A percentile compares a stretch with the other conserved stretches of the same genome.
phyloP scores from a whole-genome alignment of 2,888 invertebrate species.

The Macropis europaea region DNA sequence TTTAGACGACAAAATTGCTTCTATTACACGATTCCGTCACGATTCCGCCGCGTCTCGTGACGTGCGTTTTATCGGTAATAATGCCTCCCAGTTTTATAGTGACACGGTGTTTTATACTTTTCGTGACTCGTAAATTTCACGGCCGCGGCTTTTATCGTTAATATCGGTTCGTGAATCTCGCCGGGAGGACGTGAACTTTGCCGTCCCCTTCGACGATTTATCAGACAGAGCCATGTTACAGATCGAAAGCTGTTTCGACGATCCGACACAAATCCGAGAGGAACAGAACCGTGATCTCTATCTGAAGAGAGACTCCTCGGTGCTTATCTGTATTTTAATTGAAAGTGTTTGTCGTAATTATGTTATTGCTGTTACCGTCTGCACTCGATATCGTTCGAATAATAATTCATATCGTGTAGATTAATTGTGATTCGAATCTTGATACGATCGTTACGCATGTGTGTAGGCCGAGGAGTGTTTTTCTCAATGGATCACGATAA shows the following conservation, averaged over 20 bases:
- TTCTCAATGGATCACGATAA: too few relatives aligned
- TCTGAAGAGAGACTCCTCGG: too few relatives aligned
- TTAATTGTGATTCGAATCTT: too few relatives aligned
- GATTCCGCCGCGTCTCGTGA: conserved; percentile 24
- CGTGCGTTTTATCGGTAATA: conserved; percentile 39
- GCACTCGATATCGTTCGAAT: too few relatives aligned
- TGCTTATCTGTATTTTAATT: too few relatives aligned
- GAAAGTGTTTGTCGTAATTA: too few relatives aligned
- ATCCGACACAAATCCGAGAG: too few relatives aligned
- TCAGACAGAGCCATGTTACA: conserved; percentile 13
- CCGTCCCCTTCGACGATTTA: conserved; percentile 11
- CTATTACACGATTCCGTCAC: conserved; percentile 39
- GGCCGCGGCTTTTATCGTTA: conserved; percentile 38
- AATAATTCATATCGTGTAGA: too few relatives aligned
- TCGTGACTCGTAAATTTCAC: conserved; percentile 43
- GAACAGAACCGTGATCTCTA: too few relatives aligned
- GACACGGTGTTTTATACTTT: conserved; percentile 41
- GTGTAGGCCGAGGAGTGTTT: too few relatives aligned
- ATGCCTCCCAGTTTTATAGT: conserved; percentile 38
- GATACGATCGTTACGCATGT: too few relatives aligned
- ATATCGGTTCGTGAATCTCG: conserved; percentile 40
- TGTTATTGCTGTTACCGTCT: too few relatives aligned
- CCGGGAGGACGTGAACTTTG: conserved; percentile 1
- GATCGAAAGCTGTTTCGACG: background rate
- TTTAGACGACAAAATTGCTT: conserved; percentile 47